phyloP scores from a whole-genome alignment of 2,797 vertebrate genomes.

The Antrozous pallidus region DNA sequence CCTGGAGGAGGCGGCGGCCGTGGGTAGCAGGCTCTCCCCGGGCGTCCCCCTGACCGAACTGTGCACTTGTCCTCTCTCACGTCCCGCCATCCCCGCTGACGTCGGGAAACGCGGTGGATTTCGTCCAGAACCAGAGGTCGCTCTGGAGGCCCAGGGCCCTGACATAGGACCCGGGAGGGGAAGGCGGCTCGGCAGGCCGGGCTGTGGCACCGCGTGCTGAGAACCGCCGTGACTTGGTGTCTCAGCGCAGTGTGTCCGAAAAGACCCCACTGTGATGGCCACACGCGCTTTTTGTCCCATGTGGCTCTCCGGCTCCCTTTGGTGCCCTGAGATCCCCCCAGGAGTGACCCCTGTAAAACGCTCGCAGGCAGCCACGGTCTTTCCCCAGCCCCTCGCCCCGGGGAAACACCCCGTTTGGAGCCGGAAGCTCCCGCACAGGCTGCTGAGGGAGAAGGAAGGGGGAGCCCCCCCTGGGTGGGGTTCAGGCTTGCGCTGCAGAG shows the following conservation, averaged over 20 bases:
- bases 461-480: neutral
- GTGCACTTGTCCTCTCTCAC: neutral
- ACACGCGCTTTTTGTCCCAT: neutral
- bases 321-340: neutral
- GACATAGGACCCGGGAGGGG: too few species aligned
- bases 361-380: neutral
- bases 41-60: rapidly evolving
- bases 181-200: too few species aligned
- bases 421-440: neutral
- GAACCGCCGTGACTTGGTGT: too few species aligned
- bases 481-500: neutral
- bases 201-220: too few species aligned
- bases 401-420: neutral
- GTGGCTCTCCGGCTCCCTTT: neutral
- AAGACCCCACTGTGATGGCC: too few species aligned
- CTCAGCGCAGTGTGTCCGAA: too few species aligned
- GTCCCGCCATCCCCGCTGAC: too few species aligned
- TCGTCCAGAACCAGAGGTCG: too few species aligned
- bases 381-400: neutral
- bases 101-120: too few species aligned
- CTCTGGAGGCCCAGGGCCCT: too few species aligned
- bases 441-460: neutral
- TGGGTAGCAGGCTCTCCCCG: neutral
- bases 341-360: neutral
- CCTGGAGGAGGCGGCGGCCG: neutral